phyloP scores from a whole-genome alignment of 2,888 invertebrate species.

The Eudiplozoon nipponicum region DNA sequence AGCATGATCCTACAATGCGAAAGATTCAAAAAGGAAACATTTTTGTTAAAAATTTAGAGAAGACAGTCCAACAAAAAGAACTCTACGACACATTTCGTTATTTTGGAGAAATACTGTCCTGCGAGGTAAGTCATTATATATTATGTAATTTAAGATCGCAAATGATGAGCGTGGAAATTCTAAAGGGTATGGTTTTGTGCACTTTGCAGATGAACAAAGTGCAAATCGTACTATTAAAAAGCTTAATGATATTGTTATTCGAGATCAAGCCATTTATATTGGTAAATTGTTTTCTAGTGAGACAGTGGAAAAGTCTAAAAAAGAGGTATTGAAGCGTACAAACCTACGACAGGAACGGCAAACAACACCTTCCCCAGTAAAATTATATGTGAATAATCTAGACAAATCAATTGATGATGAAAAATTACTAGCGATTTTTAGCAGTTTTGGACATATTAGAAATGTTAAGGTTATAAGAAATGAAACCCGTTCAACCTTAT shows the following conservation, averaged over 20 bases:
- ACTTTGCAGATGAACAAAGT: conserved; percentile 89
- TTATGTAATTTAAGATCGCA: conserved; percentile 31
- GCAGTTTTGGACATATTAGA: conserved; percentile 75
- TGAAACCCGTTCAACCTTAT: conserved; percentile 44
- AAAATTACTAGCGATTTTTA: conserved; percentile 64
- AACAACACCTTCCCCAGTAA: conserved; percentile 53
- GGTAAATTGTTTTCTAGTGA: conserved; percentile 93
- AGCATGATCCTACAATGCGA: conserved; percentile 79
- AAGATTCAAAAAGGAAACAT: conserved; percentile 96
- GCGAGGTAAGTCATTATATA: conserved; percentile 37
- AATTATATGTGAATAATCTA: conserved; percentile 88
- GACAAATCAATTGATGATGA: conserved; percentile 93
- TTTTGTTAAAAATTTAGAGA: conserved; percentile 86
- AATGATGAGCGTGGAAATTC: conserved; percentile 71
- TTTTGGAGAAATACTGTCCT: conserved; percentile 87
- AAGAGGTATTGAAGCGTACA: conserved; percentile 71
- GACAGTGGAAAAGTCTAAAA: conserved; percentile 89
- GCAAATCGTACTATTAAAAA: conserved; percentile 36
- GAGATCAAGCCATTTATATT: conserved; percentile 40
- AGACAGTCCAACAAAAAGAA: conserved; percentile 87
- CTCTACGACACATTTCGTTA: conserved; percentile 96
- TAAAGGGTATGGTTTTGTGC: conserved; percentile 87
- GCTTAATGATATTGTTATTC: conserved; percentile 12
- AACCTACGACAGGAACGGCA: conserved; percentile 63
- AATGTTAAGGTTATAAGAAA: conserved; percentile 45